Conservation (phyloP, 2,888 invertebrate genomes). For the Tachina grossa region DNA sequence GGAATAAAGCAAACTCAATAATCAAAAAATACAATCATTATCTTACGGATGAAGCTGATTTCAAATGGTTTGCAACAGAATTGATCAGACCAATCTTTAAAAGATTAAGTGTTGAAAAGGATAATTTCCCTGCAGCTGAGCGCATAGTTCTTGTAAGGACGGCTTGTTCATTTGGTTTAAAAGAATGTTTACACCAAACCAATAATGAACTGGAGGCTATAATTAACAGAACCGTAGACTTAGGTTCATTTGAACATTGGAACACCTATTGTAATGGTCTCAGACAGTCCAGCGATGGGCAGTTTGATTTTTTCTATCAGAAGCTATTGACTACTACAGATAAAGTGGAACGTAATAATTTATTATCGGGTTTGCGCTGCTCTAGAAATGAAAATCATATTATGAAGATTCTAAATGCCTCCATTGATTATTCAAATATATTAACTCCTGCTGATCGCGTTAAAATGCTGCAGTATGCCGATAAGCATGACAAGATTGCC, state of each 20-base stretch:
- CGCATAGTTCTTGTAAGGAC: slow-evolving; percentile 78
- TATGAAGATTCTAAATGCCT: slow-evolving; percentile 82
- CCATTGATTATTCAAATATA: slow-evolving; percentile 74
- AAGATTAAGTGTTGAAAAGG: slow-evolving; percentile 77
- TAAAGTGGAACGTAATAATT: slow-evolving; percentile 85
- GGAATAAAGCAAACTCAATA: slow-evolving; percentile 76
- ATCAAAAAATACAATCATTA: slow-evolving; percentile 76
- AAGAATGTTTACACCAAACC: slow-evolving; percentile 77
- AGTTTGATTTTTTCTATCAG: slow-evolving; percentile 86
- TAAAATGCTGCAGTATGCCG: slow-evolving; percentile 25
- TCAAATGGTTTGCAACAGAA: slow-evolving; percentile 74
- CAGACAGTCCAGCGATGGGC: slow-evolving; percentile 81
- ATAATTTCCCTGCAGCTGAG: slow-evolving; percentile 75
- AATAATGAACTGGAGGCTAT: slow-evolving; percentile 75
- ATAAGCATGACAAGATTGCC: background rate
- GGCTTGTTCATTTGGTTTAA: slow-evolving; percentile 78
- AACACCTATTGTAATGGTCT: slow-evolving; percentile 81
- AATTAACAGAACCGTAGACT: slow-evolving; percentile 75
- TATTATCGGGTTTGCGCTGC: slow-evolving; percentile 87
- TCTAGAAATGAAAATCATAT: slow-evolving; percentile 84
- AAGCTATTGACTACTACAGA: slow-evolving; percentile 84
- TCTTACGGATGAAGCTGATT: slow-evolving; percentile 75
- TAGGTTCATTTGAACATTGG: slow-evolving; percentile 75
- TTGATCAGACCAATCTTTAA: slow-evolving; percentile 77
- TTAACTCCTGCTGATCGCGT: slow-evolving; percentile 77